Conservation (phyloP, 1,140 invertebrate species). For the Lysiphlebus fabarum region DNA sequence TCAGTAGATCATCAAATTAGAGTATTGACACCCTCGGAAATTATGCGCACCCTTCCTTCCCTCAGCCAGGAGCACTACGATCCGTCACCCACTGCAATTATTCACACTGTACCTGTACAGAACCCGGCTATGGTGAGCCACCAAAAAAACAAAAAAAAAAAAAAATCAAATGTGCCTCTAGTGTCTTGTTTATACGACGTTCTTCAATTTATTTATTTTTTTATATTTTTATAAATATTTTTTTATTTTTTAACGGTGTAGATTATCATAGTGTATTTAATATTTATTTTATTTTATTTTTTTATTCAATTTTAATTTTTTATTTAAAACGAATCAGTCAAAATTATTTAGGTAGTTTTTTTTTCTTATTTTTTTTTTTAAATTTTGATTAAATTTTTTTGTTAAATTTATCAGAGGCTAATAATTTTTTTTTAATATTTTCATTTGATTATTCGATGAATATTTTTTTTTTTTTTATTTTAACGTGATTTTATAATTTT, state of each 20-base stretch:
- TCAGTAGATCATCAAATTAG: slow-evolving; percentile 74
- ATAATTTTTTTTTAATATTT: no score
- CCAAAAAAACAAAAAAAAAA: slow-evolving; percentile 27
- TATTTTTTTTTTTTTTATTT: no score
- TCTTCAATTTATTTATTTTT: slow-evolving; percentile 38
- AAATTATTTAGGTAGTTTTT: slow-evolving; percentile 2
- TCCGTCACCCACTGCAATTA: slow-evolving; percentile 58
- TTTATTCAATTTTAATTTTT: slow-evolving; percentile 1
- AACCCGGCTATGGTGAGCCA: slow-evolving; percentile 61
- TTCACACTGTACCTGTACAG: slow-evolving; percentile 57
- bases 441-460: no score
- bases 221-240: slow-evolving; percentile 45
- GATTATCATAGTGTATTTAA: background rate
- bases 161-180: slow-evolving; percentile 44
- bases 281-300: background rate
- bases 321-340: background rate
- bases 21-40: slow-evolving; percentile 80
- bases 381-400: no score
- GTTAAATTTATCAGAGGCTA: no score
- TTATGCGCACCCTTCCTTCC: slow-evolving; percentile 81
- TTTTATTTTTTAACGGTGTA: slow-evolving; percentile 7
- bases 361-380: slow-evolving; percentile 24
- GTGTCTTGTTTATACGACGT: slow-evolving; percentile 43
- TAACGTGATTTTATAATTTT: no score
- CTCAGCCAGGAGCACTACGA: slow-evolving; percentile 70